Evolutionary conservation across 2,888 invertebrate genomes (phyloP), one percentile per base, ranked within the genome.

Genomic region (Melipona bicolor): DNA sequence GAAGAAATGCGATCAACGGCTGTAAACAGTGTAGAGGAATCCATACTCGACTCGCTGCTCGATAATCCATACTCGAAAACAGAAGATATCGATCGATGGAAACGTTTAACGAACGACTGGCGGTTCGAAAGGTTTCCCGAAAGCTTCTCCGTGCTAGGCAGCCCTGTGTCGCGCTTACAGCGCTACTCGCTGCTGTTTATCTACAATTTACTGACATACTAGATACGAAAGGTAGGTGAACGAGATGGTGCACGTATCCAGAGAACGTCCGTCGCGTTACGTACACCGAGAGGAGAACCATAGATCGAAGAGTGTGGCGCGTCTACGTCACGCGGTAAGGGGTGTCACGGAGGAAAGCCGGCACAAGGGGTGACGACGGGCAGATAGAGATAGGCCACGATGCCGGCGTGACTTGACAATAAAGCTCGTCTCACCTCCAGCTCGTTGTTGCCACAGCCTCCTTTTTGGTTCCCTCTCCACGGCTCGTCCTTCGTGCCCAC

Each of bases 341-440:
- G 84, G 79, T 82, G 89, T 87, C 81, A 84, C 75, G 78, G 87
- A 83, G 88, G 86, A 79, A 77, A 83, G 85, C 83, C 81, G 89
- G 64, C 83, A 83, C 90, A 91, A 93, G 91, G 91, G 92, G 91
- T 90, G 91, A 84, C 86, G 89, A 82, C 87, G 77, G 83, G 83
- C 83, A 94, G 93, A 92, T 93, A 91, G 91, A 94, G 94, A 94
- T 94, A 94, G 93, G 92, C 91, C 94, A 94, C 94, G 94, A 90
- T 91, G 91, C 86, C 90, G 91, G 87, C 94, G 94, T 92, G 94
- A 93, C 94, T 94, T 91, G 93, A 94, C 94, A 94, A 94, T 94
- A 93, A 93, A 94, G 92, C 92, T 93, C 92, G 89, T 91, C 92
- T 92, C 92, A 93, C 91, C 91, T 91, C 90, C 71, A 73, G 73